Base-by-base conservation (phyloP, 1,140 invertebrate species). In the Probaryconus sp. region DNA sequence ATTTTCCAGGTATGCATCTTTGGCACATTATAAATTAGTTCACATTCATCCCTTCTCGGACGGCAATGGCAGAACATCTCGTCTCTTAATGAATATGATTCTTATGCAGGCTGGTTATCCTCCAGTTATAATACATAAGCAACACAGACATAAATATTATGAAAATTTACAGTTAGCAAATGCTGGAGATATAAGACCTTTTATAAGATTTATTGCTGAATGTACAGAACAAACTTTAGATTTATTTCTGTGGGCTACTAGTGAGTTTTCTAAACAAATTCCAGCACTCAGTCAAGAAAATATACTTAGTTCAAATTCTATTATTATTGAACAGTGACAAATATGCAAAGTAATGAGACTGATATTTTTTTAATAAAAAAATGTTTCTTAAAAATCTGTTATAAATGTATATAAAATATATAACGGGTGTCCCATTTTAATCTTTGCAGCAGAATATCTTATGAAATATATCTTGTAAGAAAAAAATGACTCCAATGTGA, bases 91-190 rank as follows among this genome's bases (percentile, higher is more conserved):
- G 97, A 99, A 99, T 85, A 91, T 97, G 63, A 93, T 99, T 63
- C 89, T 99, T n/a, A 98, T 99, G 95, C 94, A 96, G 85, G 94
- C 95, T n/a, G 97, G 97, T 0, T 99, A 95, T 88, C 97, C 97
- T 2, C 97, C 97, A 0, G 96, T 98, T 3, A 98, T 98, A 42
- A 95, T 99, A 48, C 91, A 94, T 47, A 97, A 98, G 77, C 94
- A 97, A 80, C 95, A 98, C 77, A 89, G 96, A 1, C 91, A 92
- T 61, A 90, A 93, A 31, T 95, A 95, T 85, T 98, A 98, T 82
- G 91, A 96, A 71, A 92, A 94, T 78, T 87, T 99, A 7, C 93
- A 98, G 81, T 88, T 93, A 11, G 97, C 96, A 0, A 99, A 99
- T 81, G 91, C 94, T 75, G 97, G 97, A 1, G 96, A 98, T 84